Evolutionary conservation across 30 jellyfish, hydroid and myxozoan species (phyloP).

Genomic region (Pseudorhiza aurosa): DNA sequence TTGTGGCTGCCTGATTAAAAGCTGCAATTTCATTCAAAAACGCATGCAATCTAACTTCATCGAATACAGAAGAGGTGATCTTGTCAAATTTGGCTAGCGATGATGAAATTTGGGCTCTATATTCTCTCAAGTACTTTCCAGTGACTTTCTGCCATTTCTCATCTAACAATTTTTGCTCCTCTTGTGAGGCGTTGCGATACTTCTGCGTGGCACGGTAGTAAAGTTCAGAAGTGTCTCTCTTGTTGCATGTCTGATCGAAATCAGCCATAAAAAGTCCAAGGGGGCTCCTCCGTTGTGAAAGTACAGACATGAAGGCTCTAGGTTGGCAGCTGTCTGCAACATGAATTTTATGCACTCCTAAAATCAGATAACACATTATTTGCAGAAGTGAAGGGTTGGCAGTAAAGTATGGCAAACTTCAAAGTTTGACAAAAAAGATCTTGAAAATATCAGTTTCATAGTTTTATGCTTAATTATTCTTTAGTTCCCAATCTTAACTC

Average conservation of each 20-base stretch:
- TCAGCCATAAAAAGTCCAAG: conserved; percentile 64
- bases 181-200: conserved; percentile 35
- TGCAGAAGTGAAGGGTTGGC: no score
- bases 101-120: conserved; percentile 18
- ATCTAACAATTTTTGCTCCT: conserved; percentile 12
- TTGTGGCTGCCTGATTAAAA: conserved; percentile 12
- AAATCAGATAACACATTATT: no score
- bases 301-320: not conserved
- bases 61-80: not conserved
- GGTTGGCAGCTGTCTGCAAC: conserved; percentile 24
- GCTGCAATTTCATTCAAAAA: conserved; percentile 33
- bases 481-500: no score
- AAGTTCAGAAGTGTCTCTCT: conserved; percentile 44
- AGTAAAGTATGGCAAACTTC: no score
- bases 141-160: conserved; percentile 46
- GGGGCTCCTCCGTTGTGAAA: not conserved
- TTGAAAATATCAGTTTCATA: no score
- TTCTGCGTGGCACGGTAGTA: conserved; percentile 49
- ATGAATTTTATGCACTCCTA: not conserved
- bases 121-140: conserved; percentile 38
- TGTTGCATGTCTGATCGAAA: conserved; percentile 63
- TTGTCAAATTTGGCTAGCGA: conserved; percentile 13
- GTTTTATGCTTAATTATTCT: no score
- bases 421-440: no score
- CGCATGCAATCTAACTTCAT: conserved; percentile 23